Base-by-base conservation (phyloP, 2,113 vertebrate species). In the Myxocyprinus asiaticus region DNA sequence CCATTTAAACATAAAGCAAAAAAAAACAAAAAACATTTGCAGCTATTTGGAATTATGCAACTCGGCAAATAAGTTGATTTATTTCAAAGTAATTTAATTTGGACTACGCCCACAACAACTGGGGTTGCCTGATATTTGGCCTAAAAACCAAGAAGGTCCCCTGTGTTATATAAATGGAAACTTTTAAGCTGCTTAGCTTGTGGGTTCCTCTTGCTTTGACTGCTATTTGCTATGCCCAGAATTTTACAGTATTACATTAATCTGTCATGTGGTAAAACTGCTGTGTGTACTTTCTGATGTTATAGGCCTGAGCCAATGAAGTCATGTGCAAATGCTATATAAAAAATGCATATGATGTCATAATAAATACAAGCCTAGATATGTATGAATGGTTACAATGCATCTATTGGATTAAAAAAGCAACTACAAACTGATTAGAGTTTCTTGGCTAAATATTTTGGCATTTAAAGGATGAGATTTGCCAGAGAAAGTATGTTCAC, bases 101-200 rank as follows among this genome's bases (percentile, higher is more conserved):
- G 76, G 71, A 12, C 17, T 58, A 53, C 6, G 14, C 58, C 47
- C 53, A 51, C 5, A 15, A 43, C 75, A 45, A 2, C 53, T 6
- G 61, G 42, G 53, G 43, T 76, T 79, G 71, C 79, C 71, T 67
- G 66, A 76, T 73, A 62, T 77, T 65, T 71, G 70, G 51, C 66
- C 69, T 70, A 77, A 67, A 84, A 76, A 44, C 58, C 44, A 45
- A 58, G 67, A 75, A 61, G 78, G 50, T 56, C 67, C 55, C 80
- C 65, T 45, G 67, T 78, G 65, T 59, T 65, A 59, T 47, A 65
- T 43, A 11, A 17, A 10, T 70, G 10, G 62, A 71, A 61, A 78
- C 53, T 51, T 82, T 81, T 81, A 84, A 79, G 83, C 76, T 56
- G 71, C 83, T 84, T 79, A 82, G 43, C 77, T 82, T 70, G 61